These are phyloP conservation scores for Stictonetta naevosa DNA, from an alignment of 2,113 vertebrate genomes.

Conservation along the genomic window DNA sequence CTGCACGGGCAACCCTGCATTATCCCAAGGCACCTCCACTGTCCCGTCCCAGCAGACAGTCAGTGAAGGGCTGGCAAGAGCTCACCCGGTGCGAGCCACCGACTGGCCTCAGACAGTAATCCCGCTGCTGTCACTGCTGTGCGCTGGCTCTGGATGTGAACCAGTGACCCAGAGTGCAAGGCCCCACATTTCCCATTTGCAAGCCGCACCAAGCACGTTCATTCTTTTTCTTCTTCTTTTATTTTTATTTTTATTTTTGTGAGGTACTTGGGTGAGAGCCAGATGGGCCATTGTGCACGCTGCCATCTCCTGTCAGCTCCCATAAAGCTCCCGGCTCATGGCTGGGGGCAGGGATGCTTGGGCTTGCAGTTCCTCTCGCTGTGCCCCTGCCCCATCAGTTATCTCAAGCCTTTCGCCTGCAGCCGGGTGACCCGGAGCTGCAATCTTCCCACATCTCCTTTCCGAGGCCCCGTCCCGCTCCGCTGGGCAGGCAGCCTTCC, in stretches of 20 bases:
- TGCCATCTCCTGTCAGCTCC: not conserved
- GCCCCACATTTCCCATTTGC: not conserved
- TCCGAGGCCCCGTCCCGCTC: not conserved
- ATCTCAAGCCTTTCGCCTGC: constrained; percentile 6
- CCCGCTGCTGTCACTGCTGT: not conserved
- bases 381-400: not conserved
- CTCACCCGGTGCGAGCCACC: not conserved
- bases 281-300: not conserved
- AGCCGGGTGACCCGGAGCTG: constrained; percentile 13
- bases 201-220: not conserved
- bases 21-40: not conserved
- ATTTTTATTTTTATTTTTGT: not conserved
- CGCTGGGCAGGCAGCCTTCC: not conserved
- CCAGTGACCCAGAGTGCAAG: constrained; percentile 29
- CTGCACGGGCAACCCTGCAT: not conserved
- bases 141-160: constrained; percentile 8
- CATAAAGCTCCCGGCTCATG: not conserved
- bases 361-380: not conserved
- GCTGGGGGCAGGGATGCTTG: not conserved
- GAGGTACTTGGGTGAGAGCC: constrained; percentile 7
- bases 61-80: not conserved
- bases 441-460: not conserved
- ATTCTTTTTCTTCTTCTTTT: not conserved
- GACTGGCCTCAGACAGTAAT: not conserved
- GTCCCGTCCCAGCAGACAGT: not conserved